Evolutionary conservation across 2,888 invertebrate genomes (phyloP).

Genomic region (Nomada hirtipes): DNA sequence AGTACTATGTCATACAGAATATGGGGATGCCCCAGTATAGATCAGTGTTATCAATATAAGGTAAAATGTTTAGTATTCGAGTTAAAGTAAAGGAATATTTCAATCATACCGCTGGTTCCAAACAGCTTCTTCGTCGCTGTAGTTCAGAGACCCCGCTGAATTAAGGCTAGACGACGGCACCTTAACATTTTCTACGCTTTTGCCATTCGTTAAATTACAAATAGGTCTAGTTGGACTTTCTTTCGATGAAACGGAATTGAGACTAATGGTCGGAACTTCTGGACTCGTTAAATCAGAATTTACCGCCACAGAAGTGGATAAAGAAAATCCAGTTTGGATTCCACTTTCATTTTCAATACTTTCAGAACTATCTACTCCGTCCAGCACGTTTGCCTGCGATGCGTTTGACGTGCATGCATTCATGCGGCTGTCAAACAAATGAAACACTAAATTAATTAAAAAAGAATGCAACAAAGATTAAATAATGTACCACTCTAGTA

Average conservation of each 20-base stretch:
- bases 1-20: not conserved
- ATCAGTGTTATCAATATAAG: not conserved
- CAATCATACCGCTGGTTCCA: conserved; percentile 19
- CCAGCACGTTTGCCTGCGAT: conserved; percentile 56
- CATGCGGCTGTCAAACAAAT: conserved; percentile 49
- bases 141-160: conserved; percentile 1
- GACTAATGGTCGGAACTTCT: conserved; percentile 74
- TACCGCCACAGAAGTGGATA: conserved; percentile 67
- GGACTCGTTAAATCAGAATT: conserved; percentile 75
- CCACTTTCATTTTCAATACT: conserved; percentile 64
- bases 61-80: not conserved
- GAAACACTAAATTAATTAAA: conserved; percentile 1
- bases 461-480: not conserved
- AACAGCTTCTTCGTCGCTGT: conserved; percentile 8
- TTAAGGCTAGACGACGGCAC: conserved; percentile 78
- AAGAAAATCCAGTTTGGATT: conserved; percentile 53
- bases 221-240: conserved; percentile 86
- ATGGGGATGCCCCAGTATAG: not conserved
- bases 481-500: too few species aligned
- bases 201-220: conserved; percentile 78
- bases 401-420: conserved; percentile 69
- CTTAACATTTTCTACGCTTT: conserved; percentile 84
- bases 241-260: conserved; percentile 84
- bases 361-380: conserved; percentile 51
- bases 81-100: not conserved